Percentiles rank a stretch among this genome's conserved stretches.
phyloP scores from a whole-genome alignment of 2,888 invertebrate species.

The Andrena bicolor region DNA sequence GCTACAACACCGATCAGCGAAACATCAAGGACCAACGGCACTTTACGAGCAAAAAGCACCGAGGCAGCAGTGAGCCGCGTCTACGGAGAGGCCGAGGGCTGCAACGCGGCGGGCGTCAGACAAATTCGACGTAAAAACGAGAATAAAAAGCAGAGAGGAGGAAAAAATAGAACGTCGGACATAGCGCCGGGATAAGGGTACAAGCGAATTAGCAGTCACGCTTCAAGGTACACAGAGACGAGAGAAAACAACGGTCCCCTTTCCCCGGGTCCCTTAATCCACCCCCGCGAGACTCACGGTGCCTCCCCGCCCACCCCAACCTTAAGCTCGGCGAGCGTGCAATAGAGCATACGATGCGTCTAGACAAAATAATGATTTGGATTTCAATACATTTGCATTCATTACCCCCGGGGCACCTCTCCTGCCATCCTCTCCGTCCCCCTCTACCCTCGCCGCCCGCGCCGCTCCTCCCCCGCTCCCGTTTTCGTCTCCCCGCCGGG shows the following conservation, averaged over 20 bases:
- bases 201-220: conserved; percentile 52
- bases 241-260: conserved; percentile 55
- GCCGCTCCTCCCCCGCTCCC: conserved; percentile 26
- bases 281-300: conserved; percentile 35
- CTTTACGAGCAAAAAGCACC: conserved; percentile 29
- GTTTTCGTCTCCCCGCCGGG: conserved; percentile 46
- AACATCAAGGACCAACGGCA: conserved; percentile 6
- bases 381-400: conserved; percentile 84
- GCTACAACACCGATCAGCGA: background rate
- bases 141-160: conserved; percentile 31
- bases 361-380: conserved; percentile 84
- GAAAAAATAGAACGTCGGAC: conserved; percentile 65
- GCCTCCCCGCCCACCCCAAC: conserved; percentile 26
- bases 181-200: conserved; percentile 43
- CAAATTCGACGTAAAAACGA: conserved; percentile 22
- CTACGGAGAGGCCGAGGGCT: background rate
- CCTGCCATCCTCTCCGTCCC: conserved; percentile 29
- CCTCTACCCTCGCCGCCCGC: conserved; percentile 16
- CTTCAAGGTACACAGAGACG: conserved; percentile 58
- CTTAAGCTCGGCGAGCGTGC: conserved; percentile 67
- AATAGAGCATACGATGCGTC: conserved; percentile 82
- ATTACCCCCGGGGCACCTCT: conserved; percentile 72
- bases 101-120: conserved; percentile 12
- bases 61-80: background rate
- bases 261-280: conserved; percentile 58